phyloP scores from a whole-genome alignment of 2,113 vertebrate genomes.

The Corvus cornix region DNA sequence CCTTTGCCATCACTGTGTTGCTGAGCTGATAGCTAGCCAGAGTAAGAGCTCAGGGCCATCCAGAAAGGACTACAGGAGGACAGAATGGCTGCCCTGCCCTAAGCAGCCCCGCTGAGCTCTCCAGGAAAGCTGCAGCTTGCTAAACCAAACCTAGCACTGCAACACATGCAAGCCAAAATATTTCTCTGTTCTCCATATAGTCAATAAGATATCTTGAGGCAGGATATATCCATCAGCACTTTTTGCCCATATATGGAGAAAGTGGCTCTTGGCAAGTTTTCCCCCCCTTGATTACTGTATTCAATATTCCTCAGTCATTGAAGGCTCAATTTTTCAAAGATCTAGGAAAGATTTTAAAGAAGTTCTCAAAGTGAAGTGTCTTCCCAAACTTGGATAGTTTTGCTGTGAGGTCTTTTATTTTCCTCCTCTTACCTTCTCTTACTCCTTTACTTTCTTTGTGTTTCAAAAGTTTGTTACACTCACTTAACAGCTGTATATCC shows the following conservation, averaged over 20 bases:
- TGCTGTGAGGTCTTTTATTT: neutral
- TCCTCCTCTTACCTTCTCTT: neutral
- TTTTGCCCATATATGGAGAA: neutral
- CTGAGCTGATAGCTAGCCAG: no score
- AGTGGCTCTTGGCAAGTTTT: neutral
- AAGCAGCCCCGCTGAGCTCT: no score
- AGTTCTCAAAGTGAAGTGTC: neutral
- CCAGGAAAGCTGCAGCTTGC: no score
- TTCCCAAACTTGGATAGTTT: neutral
- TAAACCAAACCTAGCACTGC: no score
- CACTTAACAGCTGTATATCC: neutral
- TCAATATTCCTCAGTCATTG: neutral
- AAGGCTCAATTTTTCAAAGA: neutral
- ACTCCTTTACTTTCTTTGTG: neutral
- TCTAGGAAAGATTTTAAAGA: neutral
- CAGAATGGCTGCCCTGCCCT: no score
- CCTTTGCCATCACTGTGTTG: no score
- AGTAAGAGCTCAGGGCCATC: no score
- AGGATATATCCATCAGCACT: neutral
- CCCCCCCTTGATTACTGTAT: neutral
- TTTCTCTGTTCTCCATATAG: neutral
- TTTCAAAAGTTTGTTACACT: neutral
- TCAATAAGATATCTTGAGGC: neutral
- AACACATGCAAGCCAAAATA: neutral
- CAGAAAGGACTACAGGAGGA: no score